Base-by-base conservation (phyloP, 2,888 invertebrate genomes). In the Timandra comae region DNA sequence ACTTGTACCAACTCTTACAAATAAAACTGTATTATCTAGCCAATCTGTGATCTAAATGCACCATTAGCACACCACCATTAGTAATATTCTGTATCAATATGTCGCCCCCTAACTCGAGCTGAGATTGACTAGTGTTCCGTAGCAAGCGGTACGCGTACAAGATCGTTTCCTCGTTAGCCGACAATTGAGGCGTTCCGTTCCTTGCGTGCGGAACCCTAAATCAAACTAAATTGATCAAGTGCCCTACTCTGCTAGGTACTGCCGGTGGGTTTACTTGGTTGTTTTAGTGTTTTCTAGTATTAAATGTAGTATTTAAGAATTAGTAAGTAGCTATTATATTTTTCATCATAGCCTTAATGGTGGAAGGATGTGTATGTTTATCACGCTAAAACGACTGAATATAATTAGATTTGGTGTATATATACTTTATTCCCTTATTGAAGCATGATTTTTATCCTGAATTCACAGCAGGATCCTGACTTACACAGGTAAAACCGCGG, bases 91-190 rank as follows among this genome's bases (percentile, higher is more conserved):
- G 8, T 7, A 24, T 3, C 12, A 25, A 16, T 38, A 12, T 33
- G 33, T n/a, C 21, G 33, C 22, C 34, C 25, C 65, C 41, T 46
- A 44, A 46, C 39, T 20, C 24, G 33, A 33, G 64, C 64, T 58
- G 77, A 80, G 82, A 81, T 81, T 79, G 81, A 65, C 70, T 69
- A 64, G 73, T 64, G 79, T 79, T 73, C 77, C 76, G 74, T 64
- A 64, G 60, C 69, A 81, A 85, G 71, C 79, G 82, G 75, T 64
- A 67, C 81, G 81, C 84, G 84, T 79, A 70, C 84, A 85, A 85
- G 84, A 85, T 82, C 81, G 82, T 84, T 84, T 85, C 85, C 85
- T 85, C 80, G 75, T 85, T 85, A 85, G 64, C 62, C 60, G 56
- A 63, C 82, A 82, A 84, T 82, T 81, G 76, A 63, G 62, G 4